These are phyloP conservation scores for Cactoblastis cactorum DNA, from an alignment of 2,888 invertebrate species.

Conservation along the genomic window DNA sequence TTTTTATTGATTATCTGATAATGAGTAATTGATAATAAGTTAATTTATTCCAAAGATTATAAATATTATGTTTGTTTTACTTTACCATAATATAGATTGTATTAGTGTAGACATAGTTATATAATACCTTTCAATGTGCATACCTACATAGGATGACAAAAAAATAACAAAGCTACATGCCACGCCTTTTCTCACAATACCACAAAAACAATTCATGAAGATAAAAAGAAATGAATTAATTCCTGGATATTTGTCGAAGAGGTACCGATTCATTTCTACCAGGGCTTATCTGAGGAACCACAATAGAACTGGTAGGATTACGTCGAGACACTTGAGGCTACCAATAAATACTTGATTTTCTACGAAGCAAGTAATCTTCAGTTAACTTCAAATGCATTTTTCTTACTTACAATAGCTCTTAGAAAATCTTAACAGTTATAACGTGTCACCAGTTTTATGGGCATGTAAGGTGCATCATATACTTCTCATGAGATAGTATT, in stretches of 20 bases:
- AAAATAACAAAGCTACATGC: background rate
- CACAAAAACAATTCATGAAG: conserved; percentile 22
- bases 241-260: conserved; percentile 36
- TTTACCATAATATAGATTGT: no score
- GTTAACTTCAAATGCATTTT: background rate
- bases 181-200: conserved; percentile 13
- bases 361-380: background rate
- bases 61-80: no score
- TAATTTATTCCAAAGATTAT: no score
- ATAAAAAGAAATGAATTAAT: conserved; percentile 29
- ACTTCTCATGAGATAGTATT: background rate
- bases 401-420: background rate
- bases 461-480: background rate
- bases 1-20: no score
- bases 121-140: no score
- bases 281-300: conserved; percentile 48
- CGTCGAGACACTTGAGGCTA: conserved; percentile 35
- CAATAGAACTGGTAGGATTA: conserved; percentile 45
- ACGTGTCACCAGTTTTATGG: background rate
- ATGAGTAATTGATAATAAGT: no score
- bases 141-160: no score
- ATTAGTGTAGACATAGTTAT: no score
- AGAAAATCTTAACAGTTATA: background rate
- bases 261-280: conserved; percentile 33
- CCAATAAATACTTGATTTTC: conserved; percentile 22